These are phyloP conservation scores for Chrysolina americana DNA, from an alignment of 2,888 invertebrate species.

Conservation along the genomic window DNA sequence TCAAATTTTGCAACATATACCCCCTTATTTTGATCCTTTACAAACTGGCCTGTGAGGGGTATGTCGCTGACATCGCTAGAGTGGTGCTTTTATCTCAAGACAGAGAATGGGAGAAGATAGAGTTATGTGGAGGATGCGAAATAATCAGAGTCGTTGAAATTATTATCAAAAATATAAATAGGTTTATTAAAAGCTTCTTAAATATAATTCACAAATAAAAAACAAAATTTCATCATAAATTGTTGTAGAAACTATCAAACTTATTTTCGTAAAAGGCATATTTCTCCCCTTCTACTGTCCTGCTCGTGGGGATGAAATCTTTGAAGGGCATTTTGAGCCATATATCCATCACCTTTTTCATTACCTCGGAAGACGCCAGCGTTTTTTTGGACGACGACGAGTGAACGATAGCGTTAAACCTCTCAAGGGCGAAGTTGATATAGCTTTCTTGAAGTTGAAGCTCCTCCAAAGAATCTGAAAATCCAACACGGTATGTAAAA, in stretches of 20 bases:
- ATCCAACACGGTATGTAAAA: not conserved
- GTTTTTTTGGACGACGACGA: slow-evolving; percentile 47
- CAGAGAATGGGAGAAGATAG: slow-evolving; percentile 96
- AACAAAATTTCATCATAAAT: slow-evolving; percentile 19
- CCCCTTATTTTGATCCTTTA: no score
- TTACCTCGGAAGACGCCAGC: slow-evolving; percentile 40
- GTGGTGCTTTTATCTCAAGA: slow-evolving; percentile 91
- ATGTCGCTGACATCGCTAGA: no score
- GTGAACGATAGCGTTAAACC: slow-evolving; percentile 47
- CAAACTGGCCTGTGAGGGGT: no score
- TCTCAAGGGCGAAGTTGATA: slow-evolving; percentile 48
- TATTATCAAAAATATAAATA: slow-evolving; percentile 18
- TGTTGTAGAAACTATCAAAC: slow-evolving; percentile 46
- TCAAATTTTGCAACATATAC: no score
- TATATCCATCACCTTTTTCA: slow-evolving; percentile 49
- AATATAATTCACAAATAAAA: not conserved
- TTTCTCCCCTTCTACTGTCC: slow-evolving; percentile 48
- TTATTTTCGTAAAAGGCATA: slow-evolving; percentile 54
- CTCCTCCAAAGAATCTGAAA: slow-evolving; percentile 50
- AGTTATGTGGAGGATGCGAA: slow-evolving; percentile 96
- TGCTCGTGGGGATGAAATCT: slow-evolving; percentile 51
- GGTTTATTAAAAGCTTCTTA: not conserved
- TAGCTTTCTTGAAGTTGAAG: slow-evolving; percentile 51
- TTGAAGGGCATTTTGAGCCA: slow-evolving; percentile 56
- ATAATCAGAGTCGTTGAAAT: slow-evolving; percentile 49